A percentile compares a stretch with the other conserved stretches of the same genome.
phyloP scores from a whole-genome alignment of 1,140 invertebrate species.

The Pogonomyrmex barbatus region DNA sequence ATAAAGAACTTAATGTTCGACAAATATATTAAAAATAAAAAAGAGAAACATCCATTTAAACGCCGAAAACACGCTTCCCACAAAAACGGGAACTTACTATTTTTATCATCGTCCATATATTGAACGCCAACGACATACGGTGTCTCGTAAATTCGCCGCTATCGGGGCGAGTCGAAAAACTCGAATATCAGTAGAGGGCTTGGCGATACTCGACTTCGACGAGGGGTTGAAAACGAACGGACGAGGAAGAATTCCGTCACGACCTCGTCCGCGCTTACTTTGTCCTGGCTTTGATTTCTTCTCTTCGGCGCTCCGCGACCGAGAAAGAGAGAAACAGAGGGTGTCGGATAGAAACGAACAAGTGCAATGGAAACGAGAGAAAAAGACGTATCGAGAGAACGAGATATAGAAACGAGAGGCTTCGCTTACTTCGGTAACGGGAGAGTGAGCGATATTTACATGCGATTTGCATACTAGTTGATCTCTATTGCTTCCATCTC shows the following conservation, averaged over 20 bases:
- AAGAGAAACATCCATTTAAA: background rate
- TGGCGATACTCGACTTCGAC: constrained; percentile 35
- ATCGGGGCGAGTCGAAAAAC: constrained; percentile 60
- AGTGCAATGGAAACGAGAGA: constrained; percentile 65
- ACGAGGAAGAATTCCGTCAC: constrained; percentile 80
- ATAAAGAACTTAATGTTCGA: background rate
- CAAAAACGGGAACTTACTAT: background rate
- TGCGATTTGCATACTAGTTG: constrained; percentile 87
- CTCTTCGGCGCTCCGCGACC: constrained; percentile 73
- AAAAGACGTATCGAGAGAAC: constrained; percentile 72
- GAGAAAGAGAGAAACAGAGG: constrained; percentile 58
- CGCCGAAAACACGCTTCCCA: background rate
- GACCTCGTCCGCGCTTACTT: constrained; percentile 82
- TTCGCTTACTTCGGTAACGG: constrained; percentile 77
- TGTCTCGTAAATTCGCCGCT: constrained; percentile 40
- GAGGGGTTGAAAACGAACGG: constrained; percentile 57
- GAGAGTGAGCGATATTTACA: constrained; percentile 87
- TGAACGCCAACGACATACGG: constrained; percentile 36
- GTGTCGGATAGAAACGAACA: constrained; percentile 59
- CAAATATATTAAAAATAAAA: background rate
- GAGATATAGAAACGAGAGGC: constrained; percentile 72
- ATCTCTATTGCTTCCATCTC: constrained; percentile 87
- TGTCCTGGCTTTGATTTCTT: constrained; percentile 86
- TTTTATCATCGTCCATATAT: constrained; percentile 32
- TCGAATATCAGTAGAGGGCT: constrained; percentile 64